These are phyloP conservation scores for Panorpa germanica DNA, from an alignment of 2,888 invertebrate genomes.

Conservation along the genomic window DNA sequence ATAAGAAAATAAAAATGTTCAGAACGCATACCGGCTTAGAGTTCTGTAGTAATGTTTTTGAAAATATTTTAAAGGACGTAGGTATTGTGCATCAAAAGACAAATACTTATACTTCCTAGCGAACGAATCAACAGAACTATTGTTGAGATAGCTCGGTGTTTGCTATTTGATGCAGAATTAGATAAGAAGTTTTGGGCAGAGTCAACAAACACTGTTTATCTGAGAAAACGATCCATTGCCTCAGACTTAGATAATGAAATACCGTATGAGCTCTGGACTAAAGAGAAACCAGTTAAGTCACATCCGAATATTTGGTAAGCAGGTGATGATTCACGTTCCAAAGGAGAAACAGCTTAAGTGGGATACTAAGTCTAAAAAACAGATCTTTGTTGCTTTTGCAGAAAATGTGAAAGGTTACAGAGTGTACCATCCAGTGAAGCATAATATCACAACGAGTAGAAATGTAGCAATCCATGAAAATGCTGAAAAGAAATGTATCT, in stretches of 20 bases:
- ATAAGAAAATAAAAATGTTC: slow-evolving; percentile 11
- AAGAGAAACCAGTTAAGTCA: slow-evolving; percentile 16
- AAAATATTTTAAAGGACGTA: slow-evolving; percentile 12
- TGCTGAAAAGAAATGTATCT: too few relatives aligned
- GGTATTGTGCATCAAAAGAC: slow-evolving; percentile 15
- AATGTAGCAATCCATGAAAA: too few relatives aligned
- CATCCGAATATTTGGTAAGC: slow-evolving; percentile 19
- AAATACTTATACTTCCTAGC: background rate
- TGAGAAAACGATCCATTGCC: slow-evolving; percentile 9
- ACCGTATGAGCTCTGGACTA: slow-evolving; percentile 19
- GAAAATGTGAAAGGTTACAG: slow-evolving; percentile 16
- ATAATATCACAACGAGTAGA: too few relatives aligned
- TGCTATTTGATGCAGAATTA: slow-evolving; percentile 11
- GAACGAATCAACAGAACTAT: slow-evolving; percentile 12
- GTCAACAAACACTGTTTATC: slow-evolving; percentile 10
- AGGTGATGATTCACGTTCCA: slow-evolving; percentile 18
- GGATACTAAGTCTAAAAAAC: slow-evolving; percentile 17
- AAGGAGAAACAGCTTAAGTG: slow-evolving; percentile 17
- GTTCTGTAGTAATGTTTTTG: slow-evolving; percentile 13
- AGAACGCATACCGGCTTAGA: slow-evolving; percentile 15
- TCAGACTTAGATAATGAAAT: slow-evolving; percentile 13
- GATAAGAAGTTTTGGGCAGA: slow-evolving; percentile 11
- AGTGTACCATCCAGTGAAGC: slow-evolving; percentile 12
- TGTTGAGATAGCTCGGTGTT: slow-evolving; percentile 13
- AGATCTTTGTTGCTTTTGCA: slow-evolving; percentile 20